Evolutionary conservation across 1,140 invertebrate genomes (phyloP).

Genomic region (Lepidurus arcticus): DNA sequence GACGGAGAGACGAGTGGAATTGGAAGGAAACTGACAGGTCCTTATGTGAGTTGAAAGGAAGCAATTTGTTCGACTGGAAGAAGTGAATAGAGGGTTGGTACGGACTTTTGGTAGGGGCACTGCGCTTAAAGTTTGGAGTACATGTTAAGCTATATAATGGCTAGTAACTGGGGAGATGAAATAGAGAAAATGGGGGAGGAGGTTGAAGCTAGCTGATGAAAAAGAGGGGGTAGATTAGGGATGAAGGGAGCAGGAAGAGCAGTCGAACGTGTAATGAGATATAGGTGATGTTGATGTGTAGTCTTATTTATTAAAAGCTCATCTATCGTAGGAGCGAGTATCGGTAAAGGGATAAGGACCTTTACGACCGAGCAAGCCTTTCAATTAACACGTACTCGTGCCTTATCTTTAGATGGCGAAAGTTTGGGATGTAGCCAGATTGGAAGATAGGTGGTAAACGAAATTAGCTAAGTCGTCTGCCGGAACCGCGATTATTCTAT

Average conservation of each 20-base stretch:
- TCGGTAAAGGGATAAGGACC: background rate
- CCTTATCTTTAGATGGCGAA: background rate
- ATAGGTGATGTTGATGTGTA: conserved; percentile 15
- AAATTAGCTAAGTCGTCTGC: background rate
- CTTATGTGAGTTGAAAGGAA: conserved; percentile 22
- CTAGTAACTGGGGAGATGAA: background rate
- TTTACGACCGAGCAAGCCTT: background rate
- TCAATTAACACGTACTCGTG: conserved; percentile 4
- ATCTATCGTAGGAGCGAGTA: background rate
- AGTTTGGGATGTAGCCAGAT: background rate
- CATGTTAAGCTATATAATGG: background rate
- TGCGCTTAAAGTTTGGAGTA: background rate
- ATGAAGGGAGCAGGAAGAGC: background rate
- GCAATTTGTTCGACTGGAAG: conserved; percentile 14
- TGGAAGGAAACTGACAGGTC: conserved; percentile 15
- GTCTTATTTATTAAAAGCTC: conserved; percentile 3
- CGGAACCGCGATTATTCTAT: too few relatives aligned
- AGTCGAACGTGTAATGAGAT: conserved; percentile 15
- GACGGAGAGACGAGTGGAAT: background rate
- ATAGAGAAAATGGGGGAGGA: background rate
- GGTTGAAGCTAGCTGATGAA: background rate
- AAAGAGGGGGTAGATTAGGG: background rate
- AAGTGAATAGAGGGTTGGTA: background rate
- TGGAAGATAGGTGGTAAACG: background rate
- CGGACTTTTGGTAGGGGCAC: background rate